Conservation (phyloP, 2,888 invertebrate genomes). For the Drosophila tripunctata region DNA sequence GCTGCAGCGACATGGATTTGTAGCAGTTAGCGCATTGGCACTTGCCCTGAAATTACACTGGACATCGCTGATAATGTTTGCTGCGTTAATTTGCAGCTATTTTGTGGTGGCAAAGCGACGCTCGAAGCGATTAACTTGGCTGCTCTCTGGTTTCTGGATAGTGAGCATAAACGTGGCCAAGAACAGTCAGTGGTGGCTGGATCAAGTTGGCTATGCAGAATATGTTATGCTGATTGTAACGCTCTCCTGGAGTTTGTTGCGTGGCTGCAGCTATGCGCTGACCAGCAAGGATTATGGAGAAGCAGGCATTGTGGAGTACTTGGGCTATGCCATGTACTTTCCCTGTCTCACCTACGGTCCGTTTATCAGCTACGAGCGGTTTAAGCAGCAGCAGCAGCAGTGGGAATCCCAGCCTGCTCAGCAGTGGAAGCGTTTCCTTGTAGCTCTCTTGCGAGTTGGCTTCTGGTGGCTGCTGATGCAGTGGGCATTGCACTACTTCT, state of each 20-base stretch:
- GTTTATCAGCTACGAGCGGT: constrained; percentile 91
- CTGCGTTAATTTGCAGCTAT: constrained; percentile 69
- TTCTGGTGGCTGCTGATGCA: constrained; percentile 90
- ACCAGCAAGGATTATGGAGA: constrained; percentile 80
- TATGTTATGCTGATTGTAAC: constrained; percentile 81
- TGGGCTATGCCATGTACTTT: constrained; percentile 92
- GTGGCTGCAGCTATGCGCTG: constrained; percentile 87
- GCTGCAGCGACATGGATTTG: constrained; percentile 61
- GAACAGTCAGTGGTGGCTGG: constrained; percentile 54
- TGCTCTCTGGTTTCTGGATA: constrained; percentile 77
- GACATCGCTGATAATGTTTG: constrained; percentile 58
- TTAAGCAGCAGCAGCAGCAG: constrained; percentile 83
- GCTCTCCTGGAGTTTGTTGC: constrained; percentile 88
- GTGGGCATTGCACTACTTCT: constrained; percentile 91
- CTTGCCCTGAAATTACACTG: constrained; percentile 59
- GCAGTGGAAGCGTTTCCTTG: constrained; percentile 27
- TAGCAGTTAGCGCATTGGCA: constrained; percentile 68
- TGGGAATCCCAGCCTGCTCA: not conserved
- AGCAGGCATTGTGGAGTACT: constrained; percentile 85
- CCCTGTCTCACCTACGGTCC: constrained; percentile 94
- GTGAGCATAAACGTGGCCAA: constrained; percentile 75
- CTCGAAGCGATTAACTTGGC: constrained; percentile 74
- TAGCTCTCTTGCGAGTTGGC: constrained; percentile 85
- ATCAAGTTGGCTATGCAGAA: constrained; percentile 74
- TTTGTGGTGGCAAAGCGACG: constrained; percentile 55